Base-by-base conservation (phyloP, 1,140 invertebrate genomes). In the Neotoxoptera formosana region DNA sequence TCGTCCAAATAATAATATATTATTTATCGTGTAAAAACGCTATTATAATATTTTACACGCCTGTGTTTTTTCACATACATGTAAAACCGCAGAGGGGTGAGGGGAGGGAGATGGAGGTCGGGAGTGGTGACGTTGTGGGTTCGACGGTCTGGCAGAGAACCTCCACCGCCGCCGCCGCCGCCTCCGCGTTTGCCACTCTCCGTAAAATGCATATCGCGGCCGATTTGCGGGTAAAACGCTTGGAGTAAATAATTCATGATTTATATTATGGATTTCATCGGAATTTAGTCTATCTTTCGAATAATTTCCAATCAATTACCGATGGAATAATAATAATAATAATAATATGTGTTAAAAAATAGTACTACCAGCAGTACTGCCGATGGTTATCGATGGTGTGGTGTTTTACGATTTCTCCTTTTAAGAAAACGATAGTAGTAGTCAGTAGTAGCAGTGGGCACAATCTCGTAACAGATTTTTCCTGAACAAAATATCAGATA, bases 1-100 rank as follows among this genome's bases (percentile, higher is more conserved):
- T 76, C n/a, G n/a, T 76, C 60, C 60, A 76, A 76, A 76, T 20
- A 76, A 76, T 20, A 76, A 76, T 76, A 76, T 76, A 76, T 67
- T 67, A 67, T 67, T 67, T 67, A 67, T 67, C 60, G 60, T 67
- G 60, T 67, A 67, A 67, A 67, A 67, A 67, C 11, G 0, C 25
- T 67, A 67, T 67, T 67, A 67, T 67, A 67, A 67, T 67, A 67
- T 67, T 67, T 67, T 67, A 67, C 60, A 67, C 4, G 25, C 30
- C 30, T 67, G 60, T 67, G 30, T 67, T 67, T 67, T 60, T 67
- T 67, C 48, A 11, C 30, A 67, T 67, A 67, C 4, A 67, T n/a
- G 11, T 14, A 25, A 67, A 67, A 67, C 60, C 30, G 30, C 60
- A 67, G 25, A 67, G 11, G 30, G 11, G n/a, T n/a, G n/a, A n/a